Evolutionary conservation across 2,797 vertebrate species (phyloP).

Genomic region (Hydrophis major): DNA sequence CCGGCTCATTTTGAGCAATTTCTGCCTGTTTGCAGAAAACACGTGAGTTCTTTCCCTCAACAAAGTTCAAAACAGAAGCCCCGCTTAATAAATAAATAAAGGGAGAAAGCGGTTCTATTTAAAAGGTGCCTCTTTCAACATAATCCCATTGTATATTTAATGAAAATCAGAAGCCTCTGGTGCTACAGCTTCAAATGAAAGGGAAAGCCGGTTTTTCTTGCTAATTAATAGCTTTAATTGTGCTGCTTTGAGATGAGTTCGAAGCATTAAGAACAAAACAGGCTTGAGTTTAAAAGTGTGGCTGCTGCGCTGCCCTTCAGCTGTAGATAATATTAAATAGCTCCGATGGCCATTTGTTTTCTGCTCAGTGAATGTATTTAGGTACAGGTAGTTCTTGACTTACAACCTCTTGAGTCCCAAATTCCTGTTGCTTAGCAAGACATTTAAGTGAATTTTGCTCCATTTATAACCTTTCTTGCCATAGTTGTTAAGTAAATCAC

Average conservation of each 20-base stretch:
- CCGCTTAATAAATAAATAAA: background rate
- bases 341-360: background rate
- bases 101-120: background rate
- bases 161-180: conserved; percentile 20
- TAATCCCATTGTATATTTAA: conserved; percentile 22
- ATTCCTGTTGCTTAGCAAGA: background rate
- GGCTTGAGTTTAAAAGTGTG: background rate
- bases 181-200: conserved; percentile 11
- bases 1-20: background rate
- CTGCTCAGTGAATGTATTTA: background rate
- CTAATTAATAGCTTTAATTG: conserved; percentile 26
- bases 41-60: background rate
- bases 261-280: background rate
- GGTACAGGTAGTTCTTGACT: background rate
- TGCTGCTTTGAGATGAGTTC: background rate
- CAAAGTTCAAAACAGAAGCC: background rate
- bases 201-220: conserved; percentile 12
- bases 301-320: background rate
- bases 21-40: background rate
- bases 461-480: background rate
- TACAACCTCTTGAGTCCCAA: background rate
- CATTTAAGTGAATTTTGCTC: background rate
- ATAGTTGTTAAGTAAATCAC: background rate
- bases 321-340: background rate
- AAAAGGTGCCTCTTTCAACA: background rate